Evolutionary conservation across 2,797 vertebrate species (phyloP), one percentile per base, ranked within the genome.

Genomic region (Tenualosa ilisha): DNA sequence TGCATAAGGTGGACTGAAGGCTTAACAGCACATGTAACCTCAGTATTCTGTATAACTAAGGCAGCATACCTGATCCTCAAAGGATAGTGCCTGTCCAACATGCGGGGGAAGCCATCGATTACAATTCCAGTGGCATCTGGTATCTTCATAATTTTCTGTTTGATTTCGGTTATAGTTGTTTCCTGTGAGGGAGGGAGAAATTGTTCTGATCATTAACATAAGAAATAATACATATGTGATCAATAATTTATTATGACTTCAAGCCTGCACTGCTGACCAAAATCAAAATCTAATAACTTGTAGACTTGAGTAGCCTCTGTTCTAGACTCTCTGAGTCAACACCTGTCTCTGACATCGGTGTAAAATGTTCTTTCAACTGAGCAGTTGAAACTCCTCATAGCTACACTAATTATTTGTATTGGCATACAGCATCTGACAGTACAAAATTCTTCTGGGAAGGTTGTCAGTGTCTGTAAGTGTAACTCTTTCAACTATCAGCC

Each of bases 91-190:
- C 92, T 99, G 98, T 50, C 97, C 98, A 8, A 99, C 97, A 9
- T 99, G 83, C 98, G 96, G 49, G 98, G 98, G 91, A 99, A 99
- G 81, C 98, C 98, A 0, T 99, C 98, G 40, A 99, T 99, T 89
- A 99, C 97, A 86, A 99, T 96, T 0, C 98, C 98, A 1, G 93
- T 97, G 65, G 97, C 97, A 7, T 99, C 98, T 0, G 98, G 98
- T 87, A 98, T 97, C 92, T 99, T 98, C 98, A 99, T 99, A 88
- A 99, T 93, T 91, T 96, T 97, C 93, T 99, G 98, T 92, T 99
- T 99, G 93, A 99, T 99, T 93, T 99, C 98, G 4, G 98, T 99
- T 91, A 99, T 99, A 50, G 98, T 99, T 8, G 98, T 99, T 93
- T 99, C 98, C 98, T 99, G 92, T 85, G 85, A 91, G 50, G 87